Conservation (phyloP, 2,888 invertebrate genomes). For the Eupithecia exiguata region DNA sequence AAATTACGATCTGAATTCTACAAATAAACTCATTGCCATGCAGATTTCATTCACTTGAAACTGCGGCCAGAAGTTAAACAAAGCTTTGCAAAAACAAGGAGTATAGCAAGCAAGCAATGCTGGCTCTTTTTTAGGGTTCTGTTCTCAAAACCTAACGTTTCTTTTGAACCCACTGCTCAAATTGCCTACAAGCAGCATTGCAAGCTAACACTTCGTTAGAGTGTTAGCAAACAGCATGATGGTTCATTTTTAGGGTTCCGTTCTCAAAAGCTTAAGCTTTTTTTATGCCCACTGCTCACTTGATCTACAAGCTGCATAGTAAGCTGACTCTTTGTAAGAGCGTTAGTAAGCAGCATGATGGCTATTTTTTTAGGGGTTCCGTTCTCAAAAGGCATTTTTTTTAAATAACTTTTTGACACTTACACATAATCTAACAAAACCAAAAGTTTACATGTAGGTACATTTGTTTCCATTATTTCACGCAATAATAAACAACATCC, state of each 20-base stretch:
- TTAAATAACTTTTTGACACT: too few relatives aligned
- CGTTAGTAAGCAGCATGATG: too few relatives aligned
- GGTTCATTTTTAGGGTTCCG: too few relatives aligned
- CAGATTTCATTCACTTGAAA: slow-evolving; percentile 35
- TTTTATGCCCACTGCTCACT: background rate
- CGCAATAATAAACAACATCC: background rate
- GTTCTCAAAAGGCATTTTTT: too few relatives aligned
- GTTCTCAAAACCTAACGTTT: background rate
- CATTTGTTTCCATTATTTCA: slow-evolving; percentile 3
- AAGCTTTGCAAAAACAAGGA: slow-evolving; percentile 28
- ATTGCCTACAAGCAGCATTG: too few relatives aligned
- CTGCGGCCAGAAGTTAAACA: slow-evolving; percentile 32
- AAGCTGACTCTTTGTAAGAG: too few relatives aligned
- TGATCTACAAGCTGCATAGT: too few relatives aligned
- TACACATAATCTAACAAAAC: background rate
- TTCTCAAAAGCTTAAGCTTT: too few relatives aligned
- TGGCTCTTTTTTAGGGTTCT: slow-evolving; percentile 1
- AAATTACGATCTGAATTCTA: slow-evolving; percentile 18
- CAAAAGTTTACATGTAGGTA: background rate
- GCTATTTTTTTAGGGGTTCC: too few relatives aligned
- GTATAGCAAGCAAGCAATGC: background rate
- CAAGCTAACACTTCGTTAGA: too few relatives aligned
- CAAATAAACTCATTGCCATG: slow-evolving; percentile 30
- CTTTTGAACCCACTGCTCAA: background rate
- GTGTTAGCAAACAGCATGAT: too few relatives aligned